Evolutionary conservation across 2,113 vertebrate species (phyloP), one percentile per base, ranked within the genome.

Genomic region (Kryptolebias marmoratus): DNA sequence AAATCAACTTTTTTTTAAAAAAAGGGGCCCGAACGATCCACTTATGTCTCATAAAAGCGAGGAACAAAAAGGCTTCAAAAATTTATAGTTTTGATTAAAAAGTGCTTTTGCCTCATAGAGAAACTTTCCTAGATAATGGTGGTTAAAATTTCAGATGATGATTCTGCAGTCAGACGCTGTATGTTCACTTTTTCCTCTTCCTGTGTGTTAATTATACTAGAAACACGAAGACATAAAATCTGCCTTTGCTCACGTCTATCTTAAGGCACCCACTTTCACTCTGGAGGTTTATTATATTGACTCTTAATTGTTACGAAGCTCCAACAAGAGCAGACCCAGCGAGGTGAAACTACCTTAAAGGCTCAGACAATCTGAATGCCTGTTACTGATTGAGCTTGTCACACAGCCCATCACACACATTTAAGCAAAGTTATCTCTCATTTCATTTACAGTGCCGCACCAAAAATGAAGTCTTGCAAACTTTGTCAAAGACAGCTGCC

Each of bases 281-380:
- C 62, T 7, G 58, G 63, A 61, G 66, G 32, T 61, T 49, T 65
- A 52, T 31, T 10, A 3, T 30, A 58, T 15, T n/a, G 16, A 15
- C 44, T 67, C 31, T 42, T 52, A 65, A 77, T 83, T 75, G 60
- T 59, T 31, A 62, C 28, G 4, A 32, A 56, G 42, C 71, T 72
- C 28, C 15, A 57, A 15, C 6, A 4, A 71, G 65, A 64, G 32
- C 44, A 16, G 30, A 55, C n/a, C 27, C 14, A 13, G 27, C 54
- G 18, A 45, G 64, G 64, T 55, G 55, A 81, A 73, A 61, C 22
- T 22, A 61, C 64, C 64, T 72, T 48, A 8, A 72, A 75, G 68
- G 67, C 49, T 15, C 27, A 55, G 65, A 67, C 53, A 16, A 42
- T 56, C 1, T 74, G 15, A 50, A 65, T 36, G 48, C 47, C n/a